These are phyloP conservation scores for Caenorhabditis imperialis DNA, from an alignment of 2,888 invertebrate species.

Conservation along the genomic window DNA sequence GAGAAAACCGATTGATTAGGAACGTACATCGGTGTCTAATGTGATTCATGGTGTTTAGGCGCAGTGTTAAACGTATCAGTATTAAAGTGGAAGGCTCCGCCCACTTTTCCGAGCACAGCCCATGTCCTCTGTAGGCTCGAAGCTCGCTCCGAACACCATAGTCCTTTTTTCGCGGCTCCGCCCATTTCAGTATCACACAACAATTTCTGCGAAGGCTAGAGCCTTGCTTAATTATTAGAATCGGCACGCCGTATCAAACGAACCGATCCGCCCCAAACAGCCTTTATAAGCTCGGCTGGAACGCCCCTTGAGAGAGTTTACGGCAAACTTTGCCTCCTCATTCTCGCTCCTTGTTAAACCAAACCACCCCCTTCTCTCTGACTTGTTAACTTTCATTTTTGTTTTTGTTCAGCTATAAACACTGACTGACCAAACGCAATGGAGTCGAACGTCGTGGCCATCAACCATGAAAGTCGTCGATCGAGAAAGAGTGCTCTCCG, in stretches of 20 bases:
- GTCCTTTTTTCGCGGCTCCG: constrained; percentile 25
- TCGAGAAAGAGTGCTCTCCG: constrained; percentile 2
- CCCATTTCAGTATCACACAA: constrained; percentile 26
- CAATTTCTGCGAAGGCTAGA: constrained; percentile 20
- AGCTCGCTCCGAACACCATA: constrained; percentile 25
- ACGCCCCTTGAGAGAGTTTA: constrained; percentile 16
- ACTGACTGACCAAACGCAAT: constrained; percentile 9
- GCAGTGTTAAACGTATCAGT: constrained; percentile 26
- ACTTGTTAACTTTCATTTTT: background rate
- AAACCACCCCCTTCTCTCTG: background rate
- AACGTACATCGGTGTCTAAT: constrained; percentile 25
- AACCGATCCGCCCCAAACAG: constrained; percentile 48
- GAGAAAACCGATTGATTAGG: constrained; percentile 9
- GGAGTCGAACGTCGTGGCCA: constrained; percentile 27
- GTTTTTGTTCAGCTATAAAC: constrained; percentile 16
- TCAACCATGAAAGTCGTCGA: constrained; percentile 15
- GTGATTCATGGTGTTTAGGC: constrained; percentile 38
- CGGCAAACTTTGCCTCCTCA: background rate
- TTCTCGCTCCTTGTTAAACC: background rate
- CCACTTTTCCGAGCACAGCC: constrained; percentile 38
- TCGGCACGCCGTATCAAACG: constrained; percentile 30
- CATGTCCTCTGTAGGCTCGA: constrained; percentile 33
- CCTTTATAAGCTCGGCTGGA: constrained; percentile 36
- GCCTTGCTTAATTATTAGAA: constrained; percentile 39
- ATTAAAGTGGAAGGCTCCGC: constrained; percentile 23